Base-by-base conservation (phyloP, 2,113 vertebrate species). In the Calyptommatus sinebrachiatus region DNA sequence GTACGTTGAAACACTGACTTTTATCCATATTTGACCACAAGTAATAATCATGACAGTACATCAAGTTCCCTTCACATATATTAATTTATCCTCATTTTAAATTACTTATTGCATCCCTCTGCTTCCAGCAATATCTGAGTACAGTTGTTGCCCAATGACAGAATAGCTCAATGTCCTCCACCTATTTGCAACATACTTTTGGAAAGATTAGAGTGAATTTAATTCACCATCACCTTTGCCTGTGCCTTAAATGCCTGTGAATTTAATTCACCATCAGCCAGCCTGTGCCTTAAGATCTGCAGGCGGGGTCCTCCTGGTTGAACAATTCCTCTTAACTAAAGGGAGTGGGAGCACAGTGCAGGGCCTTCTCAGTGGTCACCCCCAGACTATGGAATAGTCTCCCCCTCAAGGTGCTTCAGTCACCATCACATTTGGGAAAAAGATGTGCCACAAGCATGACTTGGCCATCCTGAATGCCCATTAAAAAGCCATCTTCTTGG, bases 1-100 rank as follows among this genome's bases (percentile, higher is more conserved):
- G 35, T 3, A 7, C 72, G 80, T 73, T 82, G 73, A 26, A 86
- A 66, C 28, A 61, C 84, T 83, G 83, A 29, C 26, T 79, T 28
- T 57, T 4, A 57, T 57, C 53, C 53, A 57, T 57, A 57, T 14
- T 2, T 57, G 16, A 12, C 53, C 18, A 57, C 14, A 57, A 57
- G 53, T 18, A 57, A 57, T 62, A 28, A 62, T 41, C 31, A 62
- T 35, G 22, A 62, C 28, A 28, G 74, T 24, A 48, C 31, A 10
- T 77, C 45, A 77, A 9, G 48, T 35, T 57, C 48, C 11, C 29
- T 69, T 57, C 46, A 29, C 9, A 22, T 18, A 11, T 35, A 31
- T 77, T 53, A 77, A 77, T 77, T 57, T 66, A 65, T 60, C 11
- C 28, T 41, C 35, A 31, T 48, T 48, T 76, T n/a, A 12, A 26